Percentiles rank a stretch among this genome's conserved stretches.
These are phyloP conservation scores for Hyphantria cunea DNA, from an alignment of 1,140 invertebrate species.

Conservation along the genomic window DNA sequence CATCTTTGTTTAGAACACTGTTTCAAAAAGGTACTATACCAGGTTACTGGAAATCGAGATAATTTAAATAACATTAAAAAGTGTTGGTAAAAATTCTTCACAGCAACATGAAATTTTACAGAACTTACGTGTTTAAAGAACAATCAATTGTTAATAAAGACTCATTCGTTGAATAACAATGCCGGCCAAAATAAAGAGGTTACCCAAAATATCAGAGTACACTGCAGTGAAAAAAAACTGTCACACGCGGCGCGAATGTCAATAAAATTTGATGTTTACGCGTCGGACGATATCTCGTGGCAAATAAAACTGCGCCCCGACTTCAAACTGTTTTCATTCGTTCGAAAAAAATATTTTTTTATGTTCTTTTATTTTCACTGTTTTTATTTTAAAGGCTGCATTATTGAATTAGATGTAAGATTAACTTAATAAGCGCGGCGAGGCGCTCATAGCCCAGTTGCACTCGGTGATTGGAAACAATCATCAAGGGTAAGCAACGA, in stretches of 20 bases:
- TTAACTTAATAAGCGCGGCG: no score
- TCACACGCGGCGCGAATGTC: constrained; percentile 50
- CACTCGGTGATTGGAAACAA: no score
- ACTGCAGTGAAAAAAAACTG: constrained; percentile 53
- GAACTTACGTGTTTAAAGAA: no score
- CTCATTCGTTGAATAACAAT: constrained; percentile 20
- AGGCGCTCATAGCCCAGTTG: no score
- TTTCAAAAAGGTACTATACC: no score
- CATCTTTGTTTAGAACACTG: no score
- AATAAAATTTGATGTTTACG: constrained; percentile 72
- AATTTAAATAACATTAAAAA: no score
- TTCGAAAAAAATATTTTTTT: constrained; percentile 50
- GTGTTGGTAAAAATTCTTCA: no score
- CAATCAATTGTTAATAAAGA: no score
- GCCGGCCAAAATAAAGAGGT: constrained; percentile 21
- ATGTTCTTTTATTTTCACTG: constrained; percentile 20
- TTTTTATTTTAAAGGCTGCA: constrained; percentile 5
- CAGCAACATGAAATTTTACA: no score
- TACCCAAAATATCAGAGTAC: constrained; percentile 40
- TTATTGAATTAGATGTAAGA: constrained; percentile 1
- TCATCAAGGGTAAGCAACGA: no score
- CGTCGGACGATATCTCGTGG: constrained; percentile 51
- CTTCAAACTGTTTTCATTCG: constrained; percentile 54
- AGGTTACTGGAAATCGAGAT: no score
- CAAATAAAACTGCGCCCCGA: constrained; percentile 52